Conservation (phyloP, 2,113 vertebrate species). For the Corydoras sp. region DNA sequence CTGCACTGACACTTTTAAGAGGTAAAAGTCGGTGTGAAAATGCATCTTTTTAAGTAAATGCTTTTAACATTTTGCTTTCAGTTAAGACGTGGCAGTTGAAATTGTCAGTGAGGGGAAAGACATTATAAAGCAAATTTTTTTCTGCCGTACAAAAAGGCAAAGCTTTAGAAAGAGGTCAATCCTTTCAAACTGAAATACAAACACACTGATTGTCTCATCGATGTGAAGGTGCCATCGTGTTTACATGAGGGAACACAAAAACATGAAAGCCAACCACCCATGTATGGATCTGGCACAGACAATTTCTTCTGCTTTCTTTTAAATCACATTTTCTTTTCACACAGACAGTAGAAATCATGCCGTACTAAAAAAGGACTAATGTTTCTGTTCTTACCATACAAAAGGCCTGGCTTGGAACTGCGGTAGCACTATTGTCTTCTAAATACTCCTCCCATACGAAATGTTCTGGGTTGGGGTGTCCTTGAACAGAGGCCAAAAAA, state of each 20-base stretch:
- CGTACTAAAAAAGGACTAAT: background rate
- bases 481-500: constrained; percentile 54
- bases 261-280: constrained; percentile 2
- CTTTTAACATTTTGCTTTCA: constrained; percentile 1
- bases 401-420: constrained; percentile 73
- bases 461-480: constrained; percentile 69
- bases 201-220: background rate
- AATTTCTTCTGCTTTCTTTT: background rate
- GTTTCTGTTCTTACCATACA: constrained; percentile 62
- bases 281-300: background rate
- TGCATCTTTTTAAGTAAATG: constrained; percentile 9
- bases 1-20: constrained; percentile 1
- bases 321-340: background rate
- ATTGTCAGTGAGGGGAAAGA: constrained; percentile 7
- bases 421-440: constrained; percentile 68
- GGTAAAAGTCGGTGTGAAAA: background rate
- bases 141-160: background rate
- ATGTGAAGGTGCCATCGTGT: background rate
- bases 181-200: background rate
- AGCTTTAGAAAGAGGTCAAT: constrained; percentile 4
- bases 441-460: constrained; percentile 82
- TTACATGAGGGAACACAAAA: background rate
- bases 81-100: background rate
- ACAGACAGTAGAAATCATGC: constrained; percentile 6
- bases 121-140: background rate